Evolutionary conservation across 1,140 invertebrate genomes (phyloP).

Genomic region (Trachymyrmex cornetzi): DNA sequence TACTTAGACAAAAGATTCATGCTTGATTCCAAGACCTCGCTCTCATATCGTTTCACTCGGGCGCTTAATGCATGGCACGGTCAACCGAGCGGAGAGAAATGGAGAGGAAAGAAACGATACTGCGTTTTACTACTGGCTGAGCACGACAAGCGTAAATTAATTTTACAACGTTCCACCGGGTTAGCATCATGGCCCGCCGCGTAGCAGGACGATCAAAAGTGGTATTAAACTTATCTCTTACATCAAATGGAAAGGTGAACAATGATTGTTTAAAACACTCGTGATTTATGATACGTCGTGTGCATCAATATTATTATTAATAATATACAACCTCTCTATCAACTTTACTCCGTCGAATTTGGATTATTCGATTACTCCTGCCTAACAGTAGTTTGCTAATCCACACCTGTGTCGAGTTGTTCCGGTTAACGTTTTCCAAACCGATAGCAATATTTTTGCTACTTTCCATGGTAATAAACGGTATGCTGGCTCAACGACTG

Average conservation of each 20-base stretch:
- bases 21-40: neutral
- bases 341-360: neutral
- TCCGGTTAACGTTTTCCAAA: constrained; percentile 34
- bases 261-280: neutral
- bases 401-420: neutral
- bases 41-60: constrained; percentile 30
- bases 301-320: neutral
- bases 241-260: constrained; percentile 20
- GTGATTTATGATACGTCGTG: neutral
- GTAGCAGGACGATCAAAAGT: neutral
- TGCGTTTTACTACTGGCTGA: constrained; percentile 62
- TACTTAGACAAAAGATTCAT: neutral
- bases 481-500: constrained; percentile 46
- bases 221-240: neutral
- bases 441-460: constrained; percentile 39
- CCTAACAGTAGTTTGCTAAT: neutral
- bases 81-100: constrained; percentile 58
- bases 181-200: constrained; percentile 25
- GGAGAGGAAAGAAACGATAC: constrained; percentile 64
- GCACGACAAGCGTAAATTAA: constrained; percentile 70
- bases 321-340: neutral
- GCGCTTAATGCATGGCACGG: constrained; percentile 46
- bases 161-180: constrained; percentile 57
- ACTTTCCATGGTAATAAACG: constrained; percentile 63
- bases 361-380: neutral